Base-by-base conservation (phyloP, 92 coral and sea anemone genomes). In the Isaurus tuberculatus region DNA sequence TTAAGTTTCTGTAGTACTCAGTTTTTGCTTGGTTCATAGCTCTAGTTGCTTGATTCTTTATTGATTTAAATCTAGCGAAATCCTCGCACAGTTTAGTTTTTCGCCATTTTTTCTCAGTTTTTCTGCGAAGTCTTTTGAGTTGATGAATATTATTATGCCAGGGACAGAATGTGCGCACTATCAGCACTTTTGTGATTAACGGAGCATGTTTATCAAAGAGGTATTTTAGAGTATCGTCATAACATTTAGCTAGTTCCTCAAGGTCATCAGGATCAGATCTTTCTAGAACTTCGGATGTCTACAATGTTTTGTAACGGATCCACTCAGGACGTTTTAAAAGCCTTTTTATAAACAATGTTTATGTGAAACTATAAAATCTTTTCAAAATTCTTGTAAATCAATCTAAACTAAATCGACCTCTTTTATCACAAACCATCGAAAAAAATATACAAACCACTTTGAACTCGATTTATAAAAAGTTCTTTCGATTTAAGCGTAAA, bases 11-110 rank as follows among this genome's bases (percentile, higher is more conserved):
- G n/a, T n/a, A n/a, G n/a, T n/a, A n/a, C n/a, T n/a, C n/a, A n/a
- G n/a, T n/a, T n/a, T n/a, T n/a, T n/a, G 73, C 48, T 22, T 69
- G 73, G 27, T 69, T 69, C 73, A 69, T 34, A 69, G 48, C 25
- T 0, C 14, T 46, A 33, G 73, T 69, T 13, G 73, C 36, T 17
- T 40, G 6, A 40, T 69, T 69, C 33, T 69, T 69, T 36, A 69
- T 36, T 28, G 73, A 69, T 32, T 34, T 27, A 11, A 23, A 28
- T 17, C 3, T 3, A 13, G 16, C n/a, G 17, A 65, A 26, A 31
- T 65, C 40, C n/a, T 36, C 46, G 11, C 11, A 19, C 8, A 6
- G 5, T 69, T 20, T 29, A 2, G 73, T 33, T 1, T 8, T 19
- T 33, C 73, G 23, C 73, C 73, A 69, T 69, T 28, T 69, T 34